Evolutionary conservation across 2,113 vertebrate genomes (phyloP), one percentile per base, ranked within the genome.

Genomic region (Trichomycterus rosablanca): DNA sequence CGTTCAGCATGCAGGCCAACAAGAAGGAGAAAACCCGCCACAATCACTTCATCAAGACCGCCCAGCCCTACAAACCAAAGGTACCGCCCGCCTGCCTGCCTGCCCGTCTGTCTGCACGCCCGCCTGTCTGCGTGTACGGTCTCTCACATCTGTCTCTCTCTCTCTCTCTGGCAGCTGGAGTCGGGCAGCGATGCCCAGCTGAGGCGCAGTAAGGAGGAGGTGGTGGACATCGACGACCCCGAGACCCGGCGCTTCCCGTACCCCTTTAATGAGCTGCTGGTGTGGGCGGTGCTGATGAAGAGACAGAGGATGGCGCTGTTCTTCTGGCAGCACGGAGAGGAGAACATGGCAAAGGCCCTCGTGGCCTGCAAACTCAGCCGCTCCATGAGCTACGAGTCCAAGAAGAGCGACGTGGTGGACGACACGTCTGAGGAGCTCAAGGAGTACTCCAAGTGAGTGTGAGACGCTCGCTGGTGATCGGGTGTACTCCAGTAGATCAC

Each of bases 41-140:
- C 76, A 97, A 98, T 80, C 96, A 98, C 79, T 99, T 99, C 84
- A 97, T 99, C 78, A 98, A 97, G 83, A 98, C 95, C 28, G 96
- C 96, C 0, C 95, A 99, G 82, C 96, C 96, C 0, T 99, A 99
- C 81, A 95, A 97, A 84, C 94, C 93, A 76, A 98, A 93, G 90
- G 95, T 97, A 81, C 12, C 2, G 14, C n/a, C 37, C 5, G 12
- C 37, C 14, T 24, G 16, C 34, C 1, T 9, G 23, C 16, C 1
- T n/a, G 12, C 4, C 22, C 18, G 18, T 34, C 5, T 18, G 23
- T 58, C 20, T 65, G 39, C 15, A 2, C 9, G 2, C 3, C 1
- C 14, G 5, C 11, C 30, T 43, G 15, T 14, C 23, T 34, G 7
- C 16, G 15, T n/a, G 26, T 6, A 10, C 15, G 39, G 4, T 10